Evolutionary conservation across 2,113 vertebrate species (phyloP).

Genomic region (Dasyprocta punctata): DNA sequence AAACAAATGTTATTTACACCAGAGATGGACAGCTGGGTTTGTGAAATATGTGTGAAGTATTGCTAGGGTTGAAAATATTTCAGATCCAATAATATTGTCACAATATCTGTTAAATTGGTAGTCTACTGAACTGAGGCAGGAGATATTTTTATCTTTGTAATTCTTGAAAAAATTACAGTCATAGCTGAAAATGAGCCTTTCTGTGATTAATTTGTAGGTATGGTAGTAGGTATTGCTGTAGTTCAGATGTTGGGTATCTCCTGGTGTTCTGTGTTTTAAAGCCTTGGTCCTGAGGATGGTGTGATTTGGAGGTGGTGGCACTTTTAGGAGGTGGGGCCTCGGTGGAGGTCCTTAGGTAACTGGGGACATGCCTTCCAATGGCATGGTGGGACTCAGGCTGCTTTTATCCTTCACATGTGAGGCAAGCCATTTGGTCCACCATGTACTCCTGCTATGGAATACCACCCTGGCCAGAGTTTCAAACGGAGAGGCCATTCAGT

Average conservation of each 20-base stretch:
- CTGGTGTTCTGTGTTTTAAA: neutral
- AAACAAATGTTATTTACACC: conserved; percentile 60
- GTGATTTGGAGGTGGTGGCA: neutral
- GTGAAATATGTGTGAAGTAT: conserved; percentile 26
- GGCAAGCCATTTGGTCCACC: neutral
- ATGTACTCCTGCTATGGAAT: neutral
- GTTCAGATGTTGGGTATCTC: neutral
- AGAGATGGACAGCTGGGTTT: conserved; percentile 16
- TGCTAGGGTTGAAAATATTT: neutral
- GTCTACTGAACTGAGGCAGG: neutral
- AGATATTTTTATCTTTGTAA: neutral
- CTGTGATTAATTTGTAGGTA: neutral
- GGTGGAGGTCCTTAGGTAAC: too few relatives aligned
- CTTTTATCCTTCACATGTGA: neutral
- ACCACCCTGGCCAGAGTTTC: neutral
- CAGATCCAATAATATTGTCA: conserved; percentile 52
- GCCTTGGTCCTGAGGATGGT: neutral
- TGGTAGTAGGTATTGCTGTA: neutral
- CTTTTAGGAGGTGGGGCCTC: neutral
- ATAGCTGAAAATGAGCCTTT: neutral
- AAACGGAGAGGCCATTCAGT: neutral
- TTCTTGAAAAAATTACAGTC: neutral
- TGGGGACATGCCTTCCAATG: neutral
- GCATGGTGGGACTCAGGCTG: too few relatives aligned
- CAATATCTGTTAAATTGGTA: neutral